A percentile compares a stretch with the other conserved stretches of the same genome.
These are phyloP conservation scores for Bovichtus diacanthus DNA, from an alignment of 2,797 vertebrate species.

Conservation along the genomic window DNA sequence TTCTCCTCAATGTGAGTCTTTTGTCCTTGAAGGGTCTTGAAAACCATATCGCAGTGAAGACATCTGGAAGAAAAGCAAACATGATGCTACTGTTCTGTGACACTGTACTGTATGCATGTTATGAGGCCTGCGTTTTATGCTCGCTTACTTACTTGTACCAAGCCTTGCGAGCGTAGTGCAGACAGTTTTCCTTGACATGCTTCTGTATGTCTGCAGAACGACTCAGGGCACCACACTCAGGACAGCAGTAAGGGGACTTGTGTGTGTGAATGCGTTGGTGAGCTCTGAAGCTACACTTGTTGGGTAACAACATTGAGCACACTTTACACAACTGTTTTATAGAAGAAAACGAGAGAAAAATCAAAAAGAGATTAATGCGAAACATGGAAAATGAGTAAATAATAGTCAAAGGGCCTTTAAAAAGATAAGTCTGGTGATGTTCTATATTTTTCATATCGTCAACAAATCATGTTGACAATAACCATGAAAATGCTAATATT, in stretches of 20 bases:
- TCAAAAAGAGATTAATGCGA: background rate
- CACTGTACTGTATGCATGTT: background rate
- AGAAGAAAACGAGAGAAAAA: background rate
- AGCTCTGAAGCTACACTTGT: slow-evolving; percentile 95
- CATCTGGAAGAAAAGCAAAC: slow-evolving; percentile 84
- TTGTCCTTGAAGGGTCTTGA: slow-evolving; percentile 90
- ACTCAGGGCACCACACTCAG: slow-evolving; percentile 93
- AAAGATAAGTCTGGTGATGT: background rate
- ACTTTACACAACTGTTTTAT: slow-evolving; percentile 89
- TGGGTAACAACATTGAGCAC: slow-evolving; percentile 96
- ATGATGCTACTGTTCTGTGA: background rate
- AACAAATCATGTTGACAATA: too few species aligned
- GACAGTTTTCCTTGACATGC: slow-evolving; percentile 96
- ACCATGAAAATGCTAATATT: background rate
- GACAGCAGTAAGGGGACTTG: slow-evolving; percentile 96
- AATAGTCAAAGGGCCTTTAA: background rate
- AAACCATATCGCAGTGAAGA: slow-evolving; percentile 95
- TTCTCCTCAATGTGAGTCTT: slow-evolving; percentile 95
- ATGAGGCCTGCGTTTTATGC: background rate
- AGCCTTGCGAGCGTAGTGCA: slow-evolving; percentile 95
- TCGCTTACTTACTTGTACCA: slow-evolving; percentile 91
- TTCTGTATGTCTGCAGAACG: slow-evolving; percentile 95
- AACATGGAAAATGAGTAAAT: background rate
- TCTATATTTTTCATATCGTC: background rate
- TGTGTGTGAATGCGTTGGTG: slow-evolving; percentile 94